Base-by-base conservation (phyloP, 2,797 vertebrate genomes). In the Tolypeutes matacus region DNA sequence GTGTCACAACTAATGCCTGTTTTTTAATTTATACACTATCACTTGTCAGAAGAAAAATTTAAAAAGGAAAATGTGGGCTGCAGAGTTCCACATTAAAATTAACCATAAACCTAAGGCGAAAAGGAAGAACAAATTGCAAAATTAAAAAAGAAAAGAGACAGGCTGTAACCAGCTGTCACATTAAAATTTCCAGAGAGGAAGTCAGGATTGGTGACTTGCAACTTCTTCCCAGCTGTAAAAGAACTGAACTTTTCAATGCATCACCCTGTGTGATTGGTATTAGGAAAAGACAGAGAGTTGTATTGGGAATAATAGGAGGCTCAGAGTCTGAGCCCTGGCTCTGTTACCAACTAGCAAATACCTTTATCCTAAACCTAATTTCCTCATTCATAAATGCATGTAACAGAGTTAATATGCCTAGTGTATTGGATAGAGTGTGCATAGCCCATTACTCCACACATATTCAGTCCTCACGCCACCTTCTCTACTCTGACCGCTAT, bases 51-150 rank as follows among this genome's bases (percentile, higher is more conserved):
- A 56, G 51, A 89, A 97, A 92, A 76, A 65, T 87, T 91, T 93
- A 70, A 82, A 97, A 93, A 95, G 83, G 86, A 95, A 97, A 96
- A 95, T 1, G 77, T 92, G 86, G 80, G 93, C 84, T 93, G 91
- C 39, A 77, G 81, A 93, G 84, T 92, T 64, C 27, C 46, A 56
- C 49, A 80, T 93, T 96, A 86, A 97, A 94, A 88, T 77, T 81
- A 89, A 76, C 31, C 23, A 15, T 88, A 76, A 58, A 70, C 80
- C n/a, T 27, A 53, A 2, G 25, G 5, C 23, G 75, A 93, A 53
- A 53, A 39, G 70, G 36, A 91, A 95, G 77, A 95, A 27, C 21
- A 87, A 18, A 49, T 93, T 91, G 91, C 69, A 91, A 83, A 93
- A 89, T 93, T 62, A 86, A 81, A 76, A 34, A 76, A 83, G 21